Percentiles rank a stretch among this genome's conserved stretches.
Conservation (phyloP, 2,113 vertebrate species). For the Leptobrachium leishanense region DNA sequence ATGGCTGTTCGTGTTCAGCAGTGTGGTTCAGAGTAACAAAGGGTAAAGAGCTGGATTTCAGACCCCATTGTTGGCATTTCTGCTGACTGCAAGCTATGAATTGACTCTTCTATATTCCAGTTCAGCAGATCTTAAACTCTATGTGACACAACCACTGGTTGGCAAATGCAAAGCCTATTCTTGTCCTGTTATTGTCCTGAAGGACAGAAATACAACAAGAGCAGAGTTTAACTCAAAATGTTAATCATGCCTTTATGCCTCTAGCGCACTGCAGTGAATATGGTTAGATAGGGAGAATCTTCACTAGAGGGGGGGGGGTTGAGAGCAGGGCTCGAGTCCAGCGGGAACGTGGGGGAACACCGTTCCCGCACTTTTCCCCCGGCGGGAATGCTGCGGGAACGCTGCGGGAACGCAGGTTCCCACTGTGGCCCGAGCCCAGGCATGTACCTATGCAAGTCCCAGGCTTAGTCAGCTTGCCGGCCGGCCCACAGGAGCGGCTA, state of each 20-base stretch:
- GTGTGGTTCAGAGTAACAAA: conserved; percentile 59
- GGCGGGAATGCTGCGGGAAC: no score
- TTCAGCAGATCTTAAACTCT: conserved; percentile 59
- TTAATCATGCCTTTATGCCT: not conserved
- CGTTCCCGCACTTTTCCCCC: no score
- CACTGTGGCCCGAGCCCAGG: no score
- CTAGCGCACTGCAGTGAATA: not conserved
- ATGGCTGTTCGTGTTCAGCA: not conserved
- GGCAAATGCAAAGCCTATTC: conserved; percentile 24
- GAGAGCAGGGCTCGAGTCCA: no score
- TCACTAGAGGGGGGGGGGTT: no score
- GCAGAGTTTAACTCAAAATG: conserved; percentile 16
- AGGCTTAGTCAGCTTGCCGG: no score
- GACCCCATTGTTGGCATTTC: conserved; percentile 64
- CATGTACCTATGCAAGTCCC: no score
- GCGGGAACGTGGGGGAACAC: no score
- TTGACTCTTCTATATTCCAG: conserved; percentile 55
- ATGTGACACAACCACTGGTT: conserved; percentile 54
- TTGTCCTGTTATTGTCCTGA: not conserved
- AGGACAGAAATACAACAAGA: not conserved
- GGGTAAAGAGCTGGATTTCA: conserved; percentile 62
- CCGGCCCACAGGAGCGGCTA: no score
- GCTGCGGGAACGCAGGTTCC: no score
- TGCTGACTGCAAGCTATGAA: conserved; percentile 58
- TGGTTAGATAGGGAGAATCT: no score